Evolutionary conservation across 2,113 vertebrate species (phyloP), one percentile per base, ranked within the genome.

Genomic region (Siniperca chuatsi): DNA sequence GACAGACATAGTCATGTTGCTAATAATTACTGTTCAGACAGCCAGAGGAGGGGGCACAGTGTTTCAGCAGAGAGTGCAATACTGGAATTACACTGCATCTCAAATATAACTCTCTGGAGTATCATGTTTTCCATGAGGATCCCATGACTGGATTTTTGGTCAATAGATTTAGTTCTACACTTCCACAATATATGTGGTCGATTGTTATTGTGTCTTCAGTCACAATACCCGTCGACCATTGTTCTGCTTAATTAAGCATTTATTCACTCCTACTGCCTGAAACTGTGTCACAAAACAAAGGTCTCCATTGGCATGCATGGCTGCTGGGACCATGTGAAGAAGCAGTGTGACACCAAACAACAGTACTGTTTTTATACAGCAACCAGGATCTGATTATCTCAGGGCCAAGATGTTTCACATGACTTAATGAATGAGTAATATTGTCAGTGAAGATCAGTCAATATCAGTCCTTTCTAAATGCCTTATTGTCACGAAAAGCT

Each of bases 251-350:
- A 95, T 95, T 91, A 92, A 92, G 87, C 74, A 84, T 94, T 92
- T 89, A 92, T 95, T 91, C 84, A 84, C 85, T 92, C 89, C 87
- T 69, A 78, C 61, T n/a, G 87, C 82, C 89, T 83, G 82, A 90
- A 95, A 93, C 93, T 94, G 92, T 95, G 94, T 91, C 93, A 93
- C 87, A 76, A 90, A 92, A 95, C 95, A 95, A 96, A 95, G 92
- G 88, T 87, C 87, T 87, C 85, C 79, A 92, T 90, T 93, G 92
- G 89, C 70, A 82, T 87, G 84, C 84, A 60, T 48, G 77, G 70
- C 84, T 87, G 86, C 81, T 65, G 81, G 60, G 90, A 87, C 64
- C 89, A 87, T 82, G 91, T 90, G 86, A 91, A 92, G 81, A 86
- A 71, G 71, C 87, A 88, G 86, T 84, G 80, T 90, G 86, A 87